These are phyloP conservation scores for Platichthys flesus DNA, from an alignment of 2,113 vertebrate genomes.

Conservation along the genomic window DNA sequence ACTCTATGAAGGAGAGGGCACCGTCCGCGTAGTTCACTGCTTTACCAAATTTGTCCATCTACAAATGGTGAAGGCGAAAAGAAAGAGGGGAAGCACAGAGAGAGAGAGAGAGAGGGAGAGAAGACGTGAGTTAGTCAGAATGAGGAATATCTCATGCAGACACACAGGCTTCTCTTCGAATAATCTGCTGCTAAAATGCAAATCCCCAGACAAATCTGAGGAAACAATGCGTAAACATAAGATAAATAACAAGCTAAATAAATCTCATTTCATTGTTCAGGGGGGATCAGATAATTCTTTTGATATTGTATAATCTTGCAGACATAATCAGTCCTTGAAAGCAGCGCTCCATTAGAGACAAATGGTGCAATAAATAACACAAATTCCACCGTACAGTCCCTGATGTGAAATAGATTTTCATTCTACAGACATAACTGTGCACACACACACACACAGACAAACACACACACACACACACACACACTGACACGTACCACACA, in stretches of 20 bases:
- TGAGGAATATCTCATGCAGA: constrained; percentile 18
- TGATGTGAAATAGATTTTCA: constrained; percentile 49
- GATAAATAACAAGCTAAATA: constrained; percentile 70
- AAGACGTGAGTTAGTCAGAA: constrained; percentile 12
- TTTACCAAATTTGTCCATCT: constrained; percentile 98
- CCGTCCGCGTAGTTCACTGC: constrained; percentile 98
- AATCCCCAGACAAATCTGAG: constrained; percentile 61
- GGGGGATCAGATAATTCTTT: constrained; percentile 59
- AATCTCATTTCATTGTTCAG: constrained; percentile 63
- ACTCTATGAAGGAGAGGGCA: constrained; percentile 97
- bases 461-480: too few relatives aligned
- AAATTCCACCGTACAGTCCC: constrained; percentile 53
- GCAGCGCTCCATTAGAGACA: constrained; percentile 56
- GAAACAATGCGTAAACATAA: constrained; percentile 53
- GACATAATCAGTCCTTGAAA: constrained; percentile 70
- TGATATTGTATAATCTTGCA: constrained; percentile 67
- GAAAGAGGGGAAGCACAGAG: neutral
- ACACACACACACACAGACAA: constrained; percentile 7
- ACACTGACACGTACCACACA: too few relatives aligned
- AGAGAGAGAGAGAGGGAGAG: constrained; percentile 1
- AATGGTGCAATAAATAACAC: constrained; percentile 69
- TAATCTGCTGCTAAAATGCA: constrained; percentile 59
- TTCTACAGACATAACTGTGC: constrained; percentile 30
- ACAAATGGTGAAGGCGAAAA: neutral
- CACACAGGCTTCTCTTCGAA: constrained; percentile 39